phyloP scores from a whole-genome alignment of 2,113 vertebrate species.

The Hippocampus guttulatus region DNA sequence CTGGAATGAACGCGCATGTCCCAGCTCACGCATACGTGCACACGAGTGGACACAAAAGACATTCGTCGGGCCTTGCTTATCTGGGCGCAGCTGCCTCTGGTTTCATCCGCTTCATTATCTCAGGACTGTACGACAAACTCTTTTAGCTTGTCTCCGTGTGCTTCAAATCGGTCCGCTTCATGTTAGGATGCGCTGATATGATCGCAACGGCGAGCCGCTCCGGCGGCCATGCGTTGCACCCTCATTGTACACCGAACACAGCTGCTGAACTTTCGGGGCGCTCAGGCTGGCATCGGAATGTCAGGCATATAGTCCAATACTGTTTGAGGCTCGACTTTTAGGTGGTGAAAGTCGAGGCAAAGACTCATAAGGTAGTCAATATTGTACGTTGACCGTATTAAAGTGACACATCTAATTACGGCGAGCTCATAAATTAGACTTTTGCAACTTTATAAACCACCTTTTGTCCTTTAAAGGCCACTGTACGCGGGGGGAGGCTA shows the following conservation, averaged over 20 bases:
- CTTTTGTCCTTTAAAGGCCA: neutral
- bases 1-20: constrained; percentile 26
- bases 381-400: neutral
- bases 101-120: constrained; percentile 55
- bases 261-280: constrained; percentile 38
- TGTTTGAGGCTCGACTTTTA: neutral
- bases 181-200: constrained; percentile 71
- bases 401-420: neutral
- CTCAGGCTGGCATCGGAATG: neutral
- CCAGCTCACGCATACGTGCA: constrained; percentile 9
- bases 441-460: neutral
- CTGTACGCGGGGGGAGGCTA: neutral
- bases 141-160: constrained; percentile 58
- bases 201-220: constrained; percentile 72
- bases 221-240: constrained; percentile 66
- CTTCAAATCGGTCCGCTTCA: constrained; percentile 68
- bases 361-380: neutral
- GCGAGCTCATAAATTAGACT: neutral
- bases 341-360: neutral
- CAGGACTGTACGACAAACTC: constrained; percentile 46
- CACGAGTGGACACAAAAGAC: constrained; percentile 24
- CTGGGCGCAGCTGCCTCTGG: constrained; percentile 53
- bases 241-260: constrained; percentile 63
- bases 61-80: constrained; percentile 33
- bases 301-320: neutral